phyloP scores from a whole-genome alignment of 2,888 invertebrate genomes.

The Amphipyra tragopoginis region DNA sequence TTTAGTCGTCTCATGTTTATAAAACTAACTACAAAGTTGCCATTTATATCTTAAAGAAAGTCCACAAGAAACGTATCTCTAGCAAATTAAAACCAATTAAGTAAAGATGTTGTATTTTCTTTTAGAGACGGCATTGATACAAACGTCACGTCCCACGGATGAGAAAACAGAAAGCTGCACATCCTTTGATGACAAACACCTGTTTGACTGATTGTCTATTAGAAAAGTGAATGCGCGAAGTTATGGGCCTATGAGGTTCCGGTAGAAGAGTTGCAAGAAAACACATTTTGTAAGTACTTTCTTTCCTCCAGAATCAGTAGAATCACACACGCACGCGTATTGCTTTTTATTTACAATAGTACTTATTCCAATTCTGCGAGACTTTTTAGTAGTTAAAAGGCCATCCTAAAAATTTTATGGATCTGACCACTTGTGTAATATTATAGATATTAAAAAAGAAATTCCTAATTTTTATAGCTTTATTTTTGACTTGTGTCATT shows the following conservation, averaged over 20 bases:
- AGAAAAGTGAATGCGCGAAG: conserved; percentile 16
- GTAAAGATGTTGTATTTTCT: conserved; percentile 6
- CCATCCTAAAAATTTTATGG: too few relatives aligned
- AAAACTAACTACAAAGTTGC: neutral
- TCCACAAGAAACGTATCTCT: neutral
- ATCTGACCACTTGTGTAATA: too few relatives aligned
- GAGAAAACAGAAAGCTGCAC: conserved; percentile 30
- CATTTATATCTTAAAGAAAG: neutral
- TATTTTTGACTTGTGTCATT: too few relatives aligned
- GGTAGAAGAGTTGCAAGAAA: neutral
- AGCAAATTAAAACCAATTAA: conserved; percentile 10
- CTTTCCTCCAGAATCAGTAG: too few relatives aligned
- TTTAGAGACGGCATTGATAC: conserved; percentile 9
- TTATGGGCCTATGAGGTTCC: conserved; percentile 12
- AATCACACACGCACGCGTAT: too few relatives aligned
- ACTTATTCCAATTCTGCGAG: too few relatives aligned
- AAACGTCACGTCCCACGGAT: neutral
- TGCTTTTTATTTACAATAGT: too few relatives aligned
- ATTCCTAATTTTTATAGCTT: too few relatives aligned
- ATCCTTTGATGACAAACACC: conserved; percentile 28
- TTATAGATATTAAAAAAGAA: too few relatives aligned
- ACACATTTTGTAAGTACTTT: too few relatives aligned
- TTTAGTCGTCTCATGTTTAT: too few relatives aligned
- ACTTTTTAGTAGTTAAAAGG: too few relatives aligned
- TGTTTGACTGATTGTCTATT: conserved; percentile 22